Evolutionary conservation across 23 tunicate genomes (phyloP).

Genomic region (Styela clava): DNA sequence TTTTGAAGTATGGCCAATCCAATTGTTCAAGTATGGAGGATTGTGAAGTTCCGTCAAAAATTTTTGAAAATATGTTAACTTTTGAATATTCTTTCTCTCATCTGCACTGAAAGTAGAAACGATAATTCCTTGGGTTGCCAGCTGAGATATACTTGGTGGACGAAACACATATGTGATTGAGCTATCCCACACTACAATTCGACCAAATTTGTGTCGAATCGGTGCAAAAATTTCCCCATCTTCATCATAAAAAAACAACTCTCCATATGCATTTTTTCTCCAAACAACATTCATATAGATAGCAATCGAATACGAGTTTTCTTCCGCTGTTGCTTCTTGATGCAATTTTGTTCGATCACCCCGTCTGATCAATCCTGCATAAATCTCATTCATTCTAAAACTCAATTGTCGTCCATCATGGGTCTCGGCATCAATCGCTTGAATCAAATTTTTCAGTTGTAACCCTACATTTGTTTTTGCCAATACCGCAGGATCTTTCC

Average conservation of each 20-base stretch:
- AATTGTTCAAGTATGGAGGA: background rate
- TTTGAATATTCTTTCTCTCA: slow-evolving; percentile 25
- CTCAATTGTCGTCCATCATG: slow-evolving; percentile 5
- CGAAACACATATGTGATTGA: slow-evolving; percentile 52
- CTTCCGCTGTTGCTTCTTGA: slow-evolving; percentile 17
- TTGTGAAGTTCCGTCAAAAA: slow-evolving; percentile 48
- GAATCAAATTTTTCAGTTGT: slow-evolving; percentile 35
- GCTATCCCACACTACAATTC: slow-evolving; percentile 65
- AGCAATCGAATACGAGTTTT: slow-evolving; percentile 41
- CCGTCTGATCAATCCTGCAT: slow-evolving; percentile 65
- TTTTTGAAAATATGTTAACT: slow-evolving; percentile 34
- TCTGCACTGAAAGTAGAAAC: slow-evolving; percentile 47
- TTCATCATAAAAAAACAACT: slow-evolving; percentile 67
- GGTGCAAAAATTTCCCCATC: slow-evolving; percentile 65
- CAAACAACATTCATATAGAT: slow-evolving; percentile 57
- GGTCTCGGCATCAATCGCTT: slow-evolving; percentile 18
- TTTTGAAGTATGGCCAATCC: background rate
- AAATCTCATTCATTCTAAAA: slow-evolving; percentile 59
- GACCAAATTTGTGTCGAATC: slow-evolving; percentile 40
- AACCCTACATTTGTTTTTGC: slow-evolving; percentile 48
- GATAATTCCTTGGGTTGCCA: slow-evolving; percentile 43
- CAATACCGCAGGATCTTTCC: slow-evolving; percentile 75
- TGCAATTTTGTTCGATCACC: slow-evolving; percentile 68
- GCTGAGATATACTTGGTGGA: slow-evolving; percentile 72
- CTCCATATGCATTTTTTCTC: slow-evolving; percentile 87